Percentiles rank a stretch among this genome's conserved stretches.
Evolutionary conservation across 2,888 invertebrate genomes (phyloP).

Genomic region (Boloria euphrosyne): DNA sequence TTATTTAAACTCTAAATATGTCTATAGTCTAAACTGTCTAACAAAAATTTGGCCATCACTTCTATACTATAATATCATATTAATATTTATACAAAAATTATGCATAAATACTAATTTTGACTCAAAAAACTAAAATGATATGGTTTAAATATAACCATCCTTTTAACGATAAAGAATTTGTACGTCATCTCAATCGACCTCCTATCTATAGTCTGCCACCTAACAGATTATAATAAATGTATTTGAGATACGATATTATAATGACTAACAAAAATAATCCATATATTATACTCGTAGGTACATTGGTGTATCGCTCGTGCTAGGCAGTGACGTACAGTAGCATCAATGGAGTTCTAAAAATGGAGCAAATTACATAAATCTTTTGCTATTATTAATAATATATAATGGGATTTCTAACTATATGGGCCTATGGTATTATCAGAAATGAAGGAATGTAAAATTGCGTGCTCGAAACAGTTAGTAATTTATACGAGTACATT

Average conservation of each 20-base stretch:
- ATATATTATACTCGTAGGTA: constrained; percentile 29
- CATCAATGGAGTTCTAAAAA: background rate
- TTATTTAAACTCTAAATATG: no score
- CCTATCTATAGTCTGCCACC: background rate
- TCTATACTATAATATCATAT: no score
- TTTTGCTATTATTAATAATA: background rate
- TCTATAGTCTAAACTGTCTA: no score
- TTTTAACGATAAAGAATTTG: constrained; percentile 16
- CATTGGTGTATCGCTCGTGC: constrained; percentile 29
- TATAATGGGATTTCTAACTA: no score
- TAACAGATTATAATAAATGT: constrained; percentile 28
- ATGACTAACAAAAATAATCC: constrained; percentile 34
- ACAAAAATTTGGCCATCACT: no score
- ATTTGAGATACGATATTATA: constrained; percentile 30
- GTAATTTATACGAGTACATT: no score
- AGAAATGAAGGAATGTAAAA: no score
- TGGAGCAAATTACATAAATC: background rate
- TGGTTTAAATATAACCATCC: background rate
- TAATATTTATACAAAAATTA: no score
- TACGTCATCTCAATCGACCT: constrained; percentile 18
- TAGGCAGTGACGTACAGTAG: constrained; percentile 27
- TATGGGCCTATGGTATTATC: no score
- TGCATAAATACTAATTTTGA: no score
- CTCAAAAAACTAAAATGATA: no score
- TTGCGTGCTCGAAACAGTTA: no score